Evolutionary conservation across 1,140 invertebrate genomes (phyloP), one percentile per base, ranked within the genome.

Genomic region (Rhyzopertha dominica): DNA sequence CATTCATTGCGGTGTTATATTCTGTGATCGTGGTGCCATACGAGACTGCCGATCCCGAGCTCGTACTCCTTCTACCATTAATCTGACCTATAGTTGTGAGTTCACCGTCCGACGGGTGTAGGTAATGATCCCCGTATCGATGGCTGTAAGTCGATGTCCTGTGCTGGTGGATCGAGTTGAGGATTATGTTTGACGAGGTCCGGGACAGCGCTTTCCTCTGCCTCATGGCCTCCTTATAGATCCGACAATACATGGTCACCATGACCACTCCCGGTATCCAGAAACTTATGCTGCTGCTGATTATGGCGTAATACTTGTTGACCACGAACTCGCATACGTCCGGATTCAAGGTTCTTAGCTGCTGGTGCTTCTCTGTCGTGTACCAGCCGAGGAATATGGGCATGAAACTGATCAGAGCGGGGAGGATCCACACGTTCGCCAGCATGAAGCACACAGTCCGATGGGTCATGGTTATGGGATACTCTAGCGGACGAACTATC

Each of bases 221-320:
- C 25, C 87, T 75, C 1, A 91, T 81, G 0, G 92, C 92, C 67
- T 95, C 90, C 58, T 87, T 82, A 70, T 87, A 95, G 65, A 93
- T 93, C 58, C 79, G 79, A 69, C 76, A 87, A 67, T 95, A 95
- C 79, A 94, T 92, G 30, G 86, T 85, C 42, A 94, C 80, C 91
- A 96, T 95, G 22, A 95, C 88, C 39, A 90, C 66, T n/a, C 89
- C 89, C 2, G 93, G 93, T 61, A 94, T 91, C 91, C 92, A 96
- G 67, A 96, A 95, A 7, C 90, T 94, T 8, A 96, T 83, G 43
- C 82, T 87, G 30, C 90, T 94, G 12, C 90, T 94, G 46, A 95
- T 84, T 26, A 94, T 76, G 1, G 89, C 88, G 64, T 95, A 96
- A 13, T 84, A 78, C 68, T 81, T 82, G 66, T 95, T 96, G 5